Evolutionary conservation across 2,113 vertebrate species (phyloP).

Genomic region (Saccopteryx leptura): DNA sequence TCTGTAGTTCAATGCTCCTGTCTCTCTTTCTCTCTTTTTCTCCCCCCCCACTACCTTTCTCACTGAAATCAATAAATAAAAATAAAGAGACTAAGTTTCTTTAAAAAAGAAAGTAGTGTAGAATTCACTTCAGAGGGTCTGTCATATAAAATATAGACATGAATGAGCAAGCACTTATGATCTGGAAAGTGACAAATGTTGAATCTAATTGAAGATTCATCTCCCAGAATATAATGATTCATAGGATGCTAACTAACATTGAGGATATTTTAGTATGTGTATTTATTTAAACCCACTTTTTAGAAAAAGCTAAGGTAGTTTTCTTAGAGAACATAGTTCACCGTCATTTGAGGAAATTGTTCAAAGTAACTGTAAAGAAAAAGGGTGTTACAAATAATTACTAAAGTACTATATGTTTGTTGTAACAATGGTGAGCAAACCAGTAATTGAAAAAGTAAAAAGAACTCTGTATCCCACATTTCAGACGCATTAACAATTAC

Average conservation of each 20-base stretch:
- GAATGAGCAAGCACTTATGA: background rate
- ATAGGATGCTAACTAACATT: background rate
- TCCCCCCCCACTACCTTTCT: too few relatives aligned
- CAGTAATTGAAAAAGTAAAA: slow-evolving; percentile 34
- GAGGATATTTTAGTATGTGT: background rate
- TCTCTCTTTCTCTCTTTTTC: too few relatives aligned
- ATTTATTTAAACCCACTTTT: background rate
- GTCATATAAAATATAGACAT: background rate
- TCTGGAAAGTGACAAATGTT: slow-evolving; percentile 20
- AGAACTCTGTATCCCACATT: background rate
- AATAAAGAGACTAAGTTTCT: too few relatives aligned
- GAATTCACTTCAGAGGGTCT: background rate
- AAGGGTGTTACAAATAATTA: background rate
- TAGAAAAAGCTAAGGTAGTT: background rate
- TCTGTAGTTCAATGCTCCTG: too few relatives aligned
- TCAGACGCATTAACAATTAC: background rate
- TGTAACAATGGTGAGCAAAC: background rate
- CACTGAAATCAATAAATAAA: too few relatives aligned
- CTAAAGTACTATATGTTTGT: background rate
- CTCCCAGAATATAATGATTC: background rate
- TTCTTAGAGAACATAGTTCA: slow-evolving; percentile 15
- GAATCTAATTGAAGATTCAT: slow-evolving; percentile 10
- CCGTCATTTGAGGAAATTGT: slow-evolving; percentile 19
- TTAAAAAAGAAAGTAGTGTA: background rate
- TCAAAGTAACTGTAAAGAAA: background rate